These are phyloP conservation scores for Leptogaster cylindrica DNA, from an alignment of 2,888 invertebrate genomes.

Conservation along the genomic window DNA sequence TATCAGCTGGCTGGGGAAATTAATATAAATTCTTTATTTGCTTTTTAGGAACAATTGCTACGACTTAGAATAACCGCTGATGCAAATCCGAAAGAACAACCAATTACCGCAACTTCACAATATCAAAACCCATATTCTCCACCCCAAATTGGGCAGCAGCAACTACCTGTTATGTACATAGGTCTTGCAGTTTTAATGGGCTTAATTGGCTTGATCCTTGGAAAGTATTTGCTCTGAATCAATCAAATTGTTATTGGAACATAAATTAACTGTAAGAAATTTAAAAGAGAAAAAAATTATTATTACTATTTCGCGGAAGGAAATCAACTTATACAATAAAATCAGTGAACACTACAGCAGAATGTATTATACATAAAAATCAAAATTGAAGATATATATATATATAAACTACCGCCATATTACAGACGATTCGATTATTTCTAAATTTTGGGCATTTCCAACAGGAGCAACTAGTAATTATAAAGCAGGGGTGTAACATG, in stretches of 20 bases:
- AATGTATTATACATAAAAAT: slow-evolving; percentile 36
- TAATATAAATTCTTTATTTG: slow-evolving; percentile 31
- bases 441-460: slow-evolving; percentile 29
- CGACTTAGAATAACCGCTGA: slow-evolving; percentile 65
- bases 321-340: slow-evolving; percentile 42
- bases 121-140: slow-evolving; percentile 65
- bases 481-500: slow-evolving; percentile 16
- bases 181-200: slow-evolving; percentile 72
- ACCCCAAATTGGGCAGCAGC: slow-evolving; percentile 66
- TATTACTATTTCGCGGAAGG: slow-evolving; percentile 47
- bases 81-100: slow-evolving; percentile 53
- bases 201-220: slow-evolving; percentile 76
- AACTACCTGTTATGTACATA: slow-evolving; percentile 69
- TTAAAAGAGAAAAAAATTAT: slow-evolving; percentile 46
- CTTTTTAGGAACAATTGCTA: slow-evolving; percentile 68
- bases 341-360: slow-evolving; percentile 34
- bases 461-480: slow-evolving; percentile 32
- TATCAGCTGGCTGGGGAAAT: too few relatives aligned
- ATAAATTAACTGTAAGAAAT: slow-evolving; percentile 44
- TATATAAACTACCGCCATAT: slow-evolving; percentile 34
- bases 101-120: slow-evolving; percentile 53
- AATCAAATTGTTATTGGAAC: slow-evolving; percentile 50
- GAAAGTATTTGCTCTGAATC: slow-evolving; percentile 83
- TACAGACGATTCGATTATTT: slow-evolving; percentile 30
- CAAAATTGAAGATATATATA: slow-evolving; percentile 26